Evolutionary conservation across 2,797 vertebrate species (phyloP).

Genomic region (Rhinella marina): DNA sequence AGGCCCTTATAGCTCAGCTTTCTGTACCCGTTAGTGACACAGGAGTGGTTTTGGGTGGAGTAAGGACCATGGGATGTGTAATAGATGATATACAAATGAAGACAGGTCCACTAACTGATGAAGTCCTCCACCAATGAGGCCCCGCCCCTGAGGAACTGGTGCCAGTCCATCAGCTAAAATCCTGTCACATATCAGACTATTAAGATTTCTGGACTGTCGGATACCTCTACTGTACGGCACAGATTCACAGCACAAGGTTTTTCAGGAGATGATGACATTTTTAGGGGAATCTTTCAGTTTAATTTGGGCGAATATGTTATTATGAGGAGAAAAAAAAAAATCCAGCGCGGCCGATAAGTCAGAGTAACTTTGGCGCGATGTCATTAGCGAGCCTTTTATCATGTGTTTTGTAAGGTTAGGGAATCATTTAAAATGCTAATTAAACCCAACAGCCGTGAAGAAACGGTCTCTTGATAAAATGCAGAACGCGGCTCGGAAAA

Average conservation of each 20-base stretch:
- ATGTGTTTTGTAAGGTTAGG: constrained; percentile 53
- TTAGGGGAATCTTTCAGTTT: neutral
- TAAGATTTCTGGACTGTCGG: no score
- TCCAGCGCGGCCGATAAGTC: constrained; percentile 33
- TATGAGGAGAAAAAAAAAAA: constrained; percentile 1
- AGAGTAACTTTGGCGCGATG: constrained; percentile 51
- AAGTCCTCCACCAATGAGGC: neutral
- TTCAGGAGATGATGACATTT: neutral
- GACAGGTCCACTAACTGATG: neutral
- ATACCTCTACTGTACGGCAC: no score
- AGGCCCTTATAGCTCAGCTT: no score
- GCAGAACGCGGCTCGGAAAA: constrained; percentile 68
- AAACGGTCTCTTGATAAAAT: constrained; percentile 65
- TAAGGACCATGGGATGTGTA: no score
- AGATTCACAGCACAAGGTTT: neutral
- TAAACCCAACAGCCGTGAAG: constrained; percentile 71
- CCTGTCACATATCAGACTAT: neutral
- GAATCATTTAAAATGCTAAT: constrained; percentile 67
- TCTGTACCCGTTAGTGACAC: no score
- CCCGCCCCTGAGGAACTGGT: neutral
- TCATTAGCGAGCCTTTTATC: constrained; percentile 44
- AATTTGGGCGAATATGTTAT: neutral
- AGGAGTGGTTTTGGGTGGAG: no score
- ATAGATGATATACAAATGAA: no score
- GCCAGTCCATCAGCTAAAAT: neutral